Conservation (phyloP, 2,113 vertebrate genomes). For the Xiphophorus hellerii region DNA sequence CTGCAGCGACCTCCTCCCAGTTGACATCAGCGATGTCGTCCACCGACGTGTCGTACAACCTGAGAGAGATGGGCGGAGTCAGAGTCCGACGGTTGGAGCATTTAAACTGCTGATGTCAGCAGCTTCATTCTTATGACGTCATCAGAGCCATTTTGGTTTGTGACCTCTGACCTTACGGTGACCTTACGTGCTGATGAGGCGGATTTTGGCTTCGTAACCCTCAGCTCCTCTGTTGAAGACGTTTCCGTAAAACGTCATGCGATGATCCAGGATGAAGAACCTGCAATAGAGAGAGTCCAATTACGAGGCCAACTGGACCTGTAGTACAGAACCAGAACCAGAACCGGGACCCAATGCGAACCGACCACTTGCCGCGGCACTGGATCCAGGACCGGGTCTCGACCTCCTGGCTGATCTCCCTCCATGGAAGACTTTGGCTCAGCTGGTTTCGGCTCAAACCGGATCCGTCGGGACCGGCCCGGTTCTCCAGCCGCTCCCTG, state of each 20-base stretch:
- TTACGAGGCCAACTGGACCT: too few relatives aligned
- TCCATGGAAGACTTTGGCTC: slow-evolving; percentile 70
- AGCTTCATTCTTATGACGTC: too few relatives aligned
- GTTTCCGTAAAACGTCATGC: slow-evolving; percentile 22
- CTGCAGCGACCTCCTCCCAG: slow-evolving; percentile 67
- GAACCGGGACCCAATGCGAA: neutral
- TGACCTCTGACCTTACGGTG: neutral
- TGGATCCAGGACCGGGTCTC: slow-evolving; percentile 51
- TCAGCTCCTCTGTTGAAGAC: neutral
- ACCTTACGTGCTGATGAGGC: slow-evolving; percentile 73
- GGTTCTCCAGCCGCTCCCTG: slow-evolving; percentile 37
- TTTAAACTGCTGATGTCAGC: too few relatives aligned
- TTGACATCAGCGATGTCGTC: slow-evolving; percentile 62
- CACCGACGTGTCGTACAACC: slow-evolving; percentile 64
- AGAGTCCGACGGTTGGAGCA: neutral
- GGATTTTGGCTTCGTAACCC: slow-evolving; percentile 51
- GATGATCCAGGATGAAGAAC: slow-evolving; percentile 55
- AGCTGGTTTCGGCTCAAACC: slow-evolving; percentile 56
- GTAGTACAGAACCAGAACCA: too few relatives aligned
- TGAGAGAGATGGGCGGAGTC: slow-evolving; percentile 20
- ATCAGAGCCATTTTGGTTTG: too few relatives aligned
- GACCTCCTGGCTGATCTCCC: slow-evolving; percentile 58
- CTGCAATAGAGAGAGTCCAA: slow-evolving; percentile 42
- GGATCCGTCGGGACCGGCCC: slow-evolving; percentile 22
- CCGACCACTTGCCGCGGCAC: slow-evolving; percentile 70